Evolutionary conservation across 2,888 invertebrate species (phyloP), one percentile per base, ranked within the genome.

Genomic region (Hesperia comma): DNA sequence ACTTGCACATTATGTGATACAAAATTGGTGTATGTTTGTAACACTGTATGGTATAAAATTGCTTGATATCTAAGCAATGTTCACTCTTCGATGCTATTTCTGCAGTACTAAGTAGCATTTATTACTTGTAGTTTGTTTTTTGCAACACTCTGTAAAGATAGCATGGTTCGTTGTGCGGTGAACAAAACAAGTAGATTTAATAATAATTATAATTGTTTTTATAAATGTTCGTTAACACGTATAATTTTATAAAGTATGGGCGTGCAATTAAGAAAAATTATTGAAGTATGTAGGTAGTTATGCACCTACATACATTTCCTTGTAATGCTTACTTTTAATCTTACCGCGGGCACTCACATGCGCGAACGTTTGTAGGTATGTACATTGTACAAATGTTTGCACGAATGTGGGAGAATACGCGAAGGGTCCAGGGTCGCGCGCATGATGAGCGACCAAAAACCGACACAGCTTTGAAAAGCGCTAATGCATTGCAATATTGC

Each of bases 121-220:
- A 66, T 66, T 46, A 55, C 66, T 61, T 61, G 66, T 66, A 66
- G 43, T 66, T 60, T 61, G 66, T 61, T 66, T n/a, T 66, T 66
- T 66, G 60, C 66, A 66, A 66, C 66, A 55, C 66, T 66, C 66
- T 66, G 66, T 61, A 61, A 66, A 66, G 66, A 61, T 66, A 66
- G 66, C 66, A 66, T 55, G 61, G 67, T 67, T 67, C 67, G 67
- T 67, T 67, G 67, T 67, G 61, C 61, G 46, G 55, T 61, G 67
- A 55, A 67, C 61, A 67, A 63, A 63, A 63, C 63, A 63, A 67
- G 55, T 55, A 61, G 67, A 67, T 21, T 51, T 21, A 67, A 67
- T 67, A 67, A 67, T 61, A 56, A 67, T 67, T 67, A 67, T 61
- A 61, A 67, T 54, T 61, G 61, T 67, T 61, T 67, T 61, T 61